Evolutionary conservation across 2,888 invertebrate genomes (phyloP).

Genomic region (Gnatocerus cornutus): DNA sequence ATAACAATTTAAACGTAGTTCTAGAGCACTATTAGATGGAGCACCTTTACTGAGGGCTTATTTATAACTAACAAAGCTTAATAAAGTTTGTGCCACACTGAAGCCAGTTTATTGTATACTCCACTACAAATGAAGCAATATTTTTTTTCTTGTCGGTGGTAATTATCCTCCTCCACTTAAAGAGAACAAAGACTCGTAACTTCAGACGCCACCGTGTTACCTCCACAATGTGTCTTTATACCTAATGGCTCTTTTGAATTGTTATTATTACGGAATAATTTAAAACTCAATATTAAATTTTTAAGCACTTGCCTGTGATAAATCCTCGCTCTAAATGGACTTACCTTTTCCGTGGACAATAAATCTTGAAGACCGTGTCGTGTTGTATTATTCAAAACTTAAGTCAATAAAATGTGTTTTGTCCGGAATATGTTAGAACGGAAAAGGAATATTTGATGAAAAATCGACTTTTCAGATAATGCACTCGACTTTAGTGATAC

Average conservation of each 20-base stretch:
- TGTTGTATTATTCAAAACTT: too few species aligned
- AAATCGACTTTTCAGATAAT: too few species aligned
- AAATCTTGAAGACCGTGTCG: too few species aligned
- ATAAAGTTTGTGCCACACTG: not conserved
- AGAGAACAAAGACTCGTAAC: not conserved
- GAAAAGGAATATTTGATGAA: too few species aligned
- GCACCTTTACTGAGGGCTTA: not conserved
- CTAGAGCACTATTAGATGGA: not conserved
- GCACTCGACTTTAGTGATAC: too few species aligned
- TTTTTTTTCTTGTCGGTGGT: not conserved
- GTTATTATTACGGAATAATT: too few species aligned
- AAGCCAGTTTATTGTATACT: not conserved
- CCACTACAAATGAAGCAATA: not conserved
- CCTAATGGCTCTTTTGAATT: not conserved
- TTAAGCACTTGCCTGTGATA: too few species aligned
- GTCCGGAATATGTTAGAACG: too few species aligned
- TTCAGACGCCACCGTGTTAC: not conserved
- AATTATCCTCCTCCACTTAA: not conserved
- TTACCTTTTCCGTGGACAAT: too few species aligned
- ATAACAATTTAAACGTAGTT: slow-evolving; percentile 3
- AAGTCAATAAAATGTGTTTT: too few species aligned
- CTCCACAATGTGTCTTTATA: not conserved
- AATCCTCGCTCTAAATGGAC: too few species aligned
- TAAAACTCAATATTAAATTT: too few species aligned
- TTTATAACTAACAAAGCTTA: not conserved